Evolutionary conservation across 1,140 invertebrate genomes (phyloP).

Genomic region (Eurosta solidaginis): DNA sequence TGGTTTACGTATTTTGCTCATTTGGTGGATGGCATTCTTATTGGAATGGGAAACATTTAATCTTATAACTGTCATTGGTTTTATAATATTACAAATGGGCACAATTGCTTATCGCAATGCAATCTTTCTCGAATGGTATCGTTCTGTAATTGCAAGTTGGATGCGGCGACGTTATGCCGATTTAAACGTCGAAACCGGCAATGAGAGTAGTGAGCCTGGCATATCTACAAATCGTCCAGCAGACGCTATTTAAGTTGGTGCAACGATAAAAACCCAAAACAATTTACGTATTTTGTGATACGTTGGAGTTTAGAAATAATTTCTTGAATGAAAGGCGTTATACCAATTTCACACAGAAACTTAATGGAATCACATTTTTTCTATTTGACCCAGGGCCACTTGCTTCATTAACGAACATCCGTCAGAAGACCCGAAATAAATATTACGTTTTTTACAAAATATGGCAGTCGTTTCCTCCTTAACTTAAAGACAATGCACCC

Average conservation of each 20-base stretch:
- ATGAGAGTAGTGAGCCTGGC: conserved; percentile 32
- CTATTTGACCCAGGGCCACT: too few species aligned
- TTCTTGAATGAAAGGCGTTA: too few species aligned
- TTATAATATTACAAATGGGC: conserved; percentile 72
- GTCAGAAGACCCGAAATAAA: too few species aligned
- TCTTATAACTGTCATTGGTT: conserved; percentile 78
- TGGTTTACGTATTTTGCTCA: conserved; percentile 84
- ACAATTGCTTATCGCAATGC: conserved; percentile 81
- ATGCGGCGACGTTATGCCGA: conserved; percentile 47
- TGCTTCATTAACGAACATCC: too few species aligned
- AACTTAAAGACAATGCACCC: too few species aligned
- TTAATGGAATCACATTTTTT: too few species aligned
- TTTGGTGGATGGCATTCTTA: conserved; percentile 81
- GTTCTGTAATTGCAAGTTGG: conserved; percentile 42
- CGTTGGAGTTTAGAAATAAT: background rate
- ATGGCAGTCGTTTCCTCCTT: too few species aligned
- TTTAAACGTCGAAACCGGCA: conserved; percentile 31
- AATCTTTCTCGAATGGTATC: conserved; percentile 61
- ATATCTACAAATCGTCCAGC: conserved; percentile 48
- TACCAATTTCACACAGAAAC: too few species aligned
- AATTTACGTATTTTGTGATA: background rate
- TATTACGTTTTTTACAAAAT: too few species aligned
- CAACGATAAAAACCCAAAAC: background rate
- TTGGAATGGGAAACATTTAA: conserved; percentile 82
- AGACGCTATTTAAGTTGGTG: conserved; percentile 44